phyloP scores from a whole-genome alignment of 1,140 invertebrate genomes.

The Zaprionus ornatus region DNA sequence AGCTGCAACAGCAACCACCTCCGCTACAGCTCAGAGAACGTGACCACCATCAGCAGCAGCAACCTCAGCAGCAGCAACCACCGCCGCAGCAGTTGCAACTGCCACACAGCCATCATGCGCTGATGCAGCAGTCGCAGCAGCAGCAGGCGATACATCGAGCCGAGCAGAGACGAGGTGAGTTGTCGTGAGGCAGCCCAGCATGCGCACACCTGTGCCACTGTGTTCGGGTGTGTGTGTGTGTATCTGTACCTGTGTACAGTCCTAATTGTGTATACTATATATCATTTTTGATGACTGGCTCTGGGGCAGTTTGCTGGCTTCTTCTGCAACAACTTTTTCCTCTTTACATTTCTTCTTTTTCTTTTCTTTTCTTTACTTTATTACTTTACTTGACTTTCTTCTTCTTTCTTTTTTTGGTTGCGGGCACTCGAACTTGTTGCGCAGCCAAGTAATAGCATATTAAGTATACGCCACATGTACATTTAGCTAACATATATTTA shows the following conservation, averaged over 20 bases:
- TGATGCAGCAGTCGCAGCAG: slow-evolving; percentile 75
- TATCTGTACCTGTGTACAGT: slow-evolving; percentile 6
- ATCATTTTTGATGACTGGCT: slow-evolving; percentile 14
- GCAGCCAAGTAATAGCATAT: slow-evolving; percentile 41
- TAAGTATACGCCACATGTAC: slow-evolving; percentile 4
- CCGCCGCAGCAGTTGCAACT: slow-evolving; percentile 37
- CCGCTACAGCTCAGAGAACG: slow-evolving; percentile 50
- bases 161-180: slow-evolving; percentile 73
- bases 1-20: slow-evolving; percentile 28
- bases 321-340: slow-evolving; percentile 9
- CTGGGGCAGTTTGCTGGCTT: slow-evolving; percentile 11
- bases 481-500: background rate
- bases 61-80: slow-evolving; percentile 24
- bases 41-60: slow-evolving; percentile 55
- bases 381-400: background rate
- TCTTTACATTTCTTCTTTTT: background rate
- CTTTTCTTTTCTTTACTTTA: background rate
- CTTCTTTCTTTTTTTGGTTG: background rate
- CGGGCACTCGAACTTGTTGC: slow-evolving; percentile 48
- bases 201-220: too few species aligned
- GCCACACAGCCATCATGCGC: slow-evolving; percentile 67
- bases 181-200: slow-evolving; percentile 6
- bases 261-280: slow-evolving; percentile 3
- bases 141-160: slow-evolving; percentile 74
- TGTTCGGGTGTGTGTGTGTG: slow-evolving; percentile 4